These are phyloP conservation scores for Piliocolobus tephrosceles DNA, from an alignment of 2,113 vertebrate genomes.

Conservation along the genomic window DNA sequence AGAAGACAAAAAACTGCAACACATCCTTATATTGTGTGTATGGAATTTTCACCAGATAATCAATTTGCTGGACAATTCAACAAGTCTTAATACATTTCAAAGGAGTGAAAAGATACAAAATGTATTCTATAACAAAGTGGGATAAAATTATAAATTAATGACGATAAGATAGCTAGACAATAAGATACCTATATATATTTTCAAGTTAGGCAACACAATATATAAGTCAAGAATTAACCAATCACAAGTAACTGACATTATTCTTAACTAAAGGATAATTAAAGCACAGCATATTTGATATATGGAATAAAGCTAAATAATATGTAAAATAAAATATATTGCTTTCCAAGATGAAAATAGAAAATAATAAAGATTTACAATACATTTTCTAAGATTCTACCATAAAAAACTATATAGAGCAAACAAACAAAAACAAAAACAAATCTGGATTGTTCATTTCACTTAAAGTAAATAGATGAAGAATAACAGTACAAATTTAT, in stretches of 20 bases:
- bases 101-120: background rate
- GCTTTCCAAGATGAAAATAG: background rate
- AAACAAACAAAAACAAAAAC: background rate
- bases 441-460: background rate
- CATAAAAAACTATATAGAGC: background rate
- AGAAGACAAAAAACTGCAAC: background rate
- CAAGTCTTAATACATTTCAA: background rate
- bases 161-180: background rate
- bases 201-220: background rate
- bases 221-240: background rate
- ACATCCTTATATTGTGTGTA: background rate
- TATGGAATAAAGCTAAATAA: background rate
- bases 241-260: background rate
- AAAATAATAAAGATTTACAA: background rate
- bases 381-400: background rate
- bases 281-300: background rate
- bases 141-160: background rate
- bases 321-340: background rate
- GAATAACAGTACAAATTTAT: background rate
- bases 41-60: background rate
- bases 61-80: background rate
- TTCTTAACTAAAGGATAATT: background rate
- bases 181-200: background rate
- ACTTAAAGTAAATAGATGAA: background rate
- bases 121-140: background rate